These are phyloP conservation scores for Octodonta nipae DNA, from an alignment of 2,888 invertebrate genomes.

Conservation along the genomic window DNA sequence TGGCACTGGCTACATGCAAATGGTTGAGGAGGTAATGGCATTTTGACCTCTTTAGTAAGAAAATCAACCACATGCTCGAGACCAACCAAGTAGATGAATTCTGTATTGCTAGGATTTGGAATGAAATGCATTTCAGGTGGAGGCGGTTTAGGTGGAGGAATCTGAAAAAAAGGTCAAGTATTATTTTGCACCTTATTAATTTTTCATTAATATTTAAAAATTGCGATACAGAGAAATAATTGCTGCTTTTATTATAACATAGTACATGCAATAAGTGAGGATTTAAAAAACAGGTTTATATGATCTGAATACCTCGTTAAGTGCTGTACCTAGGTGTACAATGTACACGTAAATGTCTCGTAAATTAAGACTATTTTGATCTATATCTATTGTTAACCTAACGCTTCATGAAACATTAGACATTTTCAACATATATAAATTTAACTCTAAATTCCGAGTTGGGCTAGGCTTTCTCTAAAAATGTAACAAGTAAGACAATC, in stretches of 20 bases:
- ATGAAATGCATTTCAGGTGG: slow-evolving; percentile 99
- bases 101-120: slow-evolving; percentile 94
- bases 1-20: slow-evolving; percentile 95
- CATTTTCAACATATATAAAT: too few species aligned
- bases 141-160: slow-evolving; percentile 95
- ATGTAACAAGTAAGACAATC: too few species aligned
- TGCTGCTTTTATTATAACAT: slow-evolving; percentile 2
- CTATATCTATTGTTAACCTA: too few species aligned
- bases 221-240: not conserved
- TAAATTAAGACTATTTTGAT: too few species aligned
- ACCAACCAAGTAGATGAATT: slow-evolving; percentile 92
- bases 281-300: too few species aligned
- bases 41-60: slow-evolving; percentile 70
- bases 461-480: too few species aligned
- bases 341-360: too few species aligned
- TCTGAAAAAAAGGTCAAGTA: slow-evolving; percentile 40
- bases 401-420: too few species aligned
- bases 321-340: too few species aligned
- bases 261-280: too few species aligned
- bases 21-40: slow-evolving; percentile 55
- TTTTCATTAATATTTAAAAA: not conserved
- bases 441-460: too few species aligned
- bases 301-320: too few species aligned
- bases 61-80: slow-evolving; percentile 92
- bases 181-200: not conserved